Percentiles rank a stretch among this genome's conserved stretches.
Evolutionary conservation across 2,797 vertebrate species (phyloP).

Genomic region (Acrossocheilus fasciatus): DNA sequence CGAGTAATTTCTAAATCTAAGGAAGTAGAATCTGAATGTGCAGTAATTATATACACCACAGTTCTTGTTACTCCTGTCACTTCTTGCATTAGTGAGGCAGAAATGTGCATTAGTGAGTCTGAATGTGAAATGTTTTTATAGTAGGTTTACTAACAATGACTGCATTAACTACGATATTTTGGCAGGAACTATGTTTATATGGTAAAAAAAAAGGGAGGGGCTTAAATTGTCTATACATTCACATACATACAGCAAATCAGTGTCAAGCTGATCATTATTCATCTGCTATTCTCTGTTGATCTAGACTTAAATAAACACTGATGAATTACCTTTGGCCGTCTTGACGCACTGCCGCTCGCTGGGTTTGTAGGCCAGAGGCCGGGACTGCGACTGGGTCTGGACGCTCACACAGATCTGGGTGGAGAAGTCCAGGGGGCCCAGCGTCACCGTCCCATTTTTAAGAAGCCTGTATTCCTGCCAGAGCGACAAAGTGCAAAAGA

Average conservation of each 20-base stretch:
- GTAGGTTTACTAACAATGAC: neutral
- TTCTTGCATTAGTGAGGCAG: neutral
- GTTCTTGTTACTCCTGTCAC: neutral
- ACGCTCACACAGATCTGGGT: slow-evolving; percentile 54
- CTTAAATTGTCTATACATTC: too few species aligned
- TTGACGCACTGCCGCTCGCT: slow-evolving; percentile 35
- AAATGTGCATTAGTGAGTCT: too few species aligned
- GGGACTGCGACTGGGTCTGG: neutral
- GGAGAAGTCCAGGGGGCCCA: slow-evolving; percentile 49
- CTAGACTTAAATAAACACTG: neutral
- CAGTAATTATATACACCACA: neutral
- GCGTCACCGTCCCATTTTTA: slow-evolving; percentile 5
- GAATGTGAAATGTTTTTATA: neutral
- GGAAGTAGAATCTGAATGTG: neutral
- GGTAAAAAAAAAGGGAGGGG: too few species aligned
- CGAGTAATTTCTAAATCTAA: neutral
- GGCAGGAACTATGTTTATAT: too few species aligned
- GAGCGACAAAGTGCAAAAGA: neutral
- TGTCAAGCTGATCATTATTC: neutral
- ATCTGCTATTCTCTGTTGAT: neutral
- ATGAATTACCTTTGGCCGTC: slow-evolving; percentile 42
- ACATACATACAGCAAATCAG: neutral
- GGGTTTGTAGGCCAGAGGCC: neutral
- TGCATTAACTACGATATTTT: neutral
- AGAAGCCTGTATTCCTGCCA: slow-evolving; percentile 21